A percentile compares a stretch with the other conserved stretches of the same genome.
These are phyloP conservation scores for Sebastes fasciatus DNA, from an alignment of 2,113 vertebrate species.

Conservation along the genomic window DNA sequence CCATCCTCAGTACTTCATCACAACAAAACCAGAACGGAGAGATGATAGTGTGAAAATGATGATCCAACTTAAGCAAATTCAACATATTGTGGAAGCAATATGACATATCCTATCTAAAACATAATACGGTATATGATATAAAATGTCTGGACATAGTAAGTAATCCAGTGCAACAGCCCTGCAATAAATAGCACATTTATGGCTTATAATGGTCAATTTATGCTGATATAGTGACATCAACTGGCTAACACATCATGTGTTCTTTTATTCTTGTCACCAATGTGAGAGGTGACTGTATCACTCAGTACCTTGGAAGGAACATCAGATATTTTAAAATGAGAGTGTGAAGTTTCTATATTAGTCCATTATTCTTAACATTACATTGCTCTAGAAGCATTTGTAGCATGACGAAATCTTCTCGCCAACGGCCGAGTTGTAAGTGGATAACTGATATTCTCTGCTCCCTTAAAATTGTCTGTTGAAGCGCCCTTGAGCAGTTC, in stretches of 20 bases:
- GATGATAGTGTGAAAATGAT: conserved; percentile 22
- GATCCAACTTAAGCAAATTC: neutral
- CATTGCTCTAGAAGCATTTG: neutral
- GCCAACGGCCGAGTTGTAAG: neutral
- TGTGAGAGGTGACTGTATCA: neutral
- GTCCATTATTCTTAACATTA: conserved; percentile 3
- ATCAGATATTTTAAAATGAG: neutral
- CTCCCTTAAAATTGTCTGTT: neutral
- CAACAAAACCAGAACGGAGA: conserved; percentile 36
- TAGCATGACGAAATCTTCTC: neutral
- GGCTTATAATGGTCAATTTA: neutral
- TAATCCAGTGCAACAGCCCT: neutral
- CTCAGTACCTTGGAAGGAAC: neutral
- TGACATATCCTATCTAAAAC: neutral
- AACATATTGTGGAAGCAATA: neutral
- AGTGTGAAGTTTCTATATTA: neutral
- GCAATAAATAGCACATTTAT: neutral
- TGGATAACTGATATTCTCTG: conserved; percentile 20
- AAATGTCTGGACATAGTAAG: neutral
- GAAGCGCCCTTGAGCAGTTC: neutral
- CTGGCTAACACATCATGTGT: neutral
- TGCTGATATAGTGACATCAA: neutral
- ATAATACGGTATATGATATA: neutral
- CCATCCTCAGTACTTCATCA: conserved; percentile 47
- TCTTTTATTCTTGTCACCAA: neutral